phyloP scores from a whole-genome alignment of 2,797 vertebrate species.

The Hylomyscus alleni region DNA sequence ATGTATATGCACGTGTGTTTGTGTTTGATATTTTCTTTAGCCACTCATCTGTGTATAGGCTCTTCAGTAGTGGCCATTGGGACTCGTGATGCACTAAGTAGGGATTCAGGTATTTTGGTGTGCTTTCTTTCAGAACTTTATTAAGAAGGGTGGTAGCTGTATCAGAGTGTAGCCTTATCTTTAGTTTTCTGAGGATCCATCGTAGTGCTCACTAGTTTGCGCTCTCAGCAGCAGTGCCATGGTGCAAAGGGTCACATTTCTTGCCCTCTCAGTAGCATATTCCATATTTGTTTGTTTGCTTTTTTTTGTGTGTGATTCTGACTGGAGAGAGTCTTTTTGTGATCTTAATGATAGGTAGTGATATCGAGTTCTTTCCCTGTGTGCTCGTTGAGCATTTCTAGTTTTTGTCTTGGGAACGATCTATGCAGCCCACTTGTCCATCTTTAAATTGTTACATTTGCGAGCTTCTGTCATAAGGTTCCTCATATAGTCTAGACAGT shows the following conservation, averaged over 20 bases:
- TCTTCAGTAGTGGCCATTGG: background rate
- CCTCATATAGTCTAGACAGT: background rate
- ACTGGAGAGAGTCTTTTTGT: background rate
- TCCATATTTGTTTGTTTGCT: background rate
- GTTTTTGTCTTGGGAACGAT: background rate
- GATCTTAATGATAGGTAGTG: background rate
- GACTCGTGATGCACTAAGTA: background rate
- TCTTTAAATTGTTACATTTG: background rate
- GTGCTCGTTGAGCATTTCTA: background rate
- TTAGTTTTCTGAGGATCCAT: background rate
- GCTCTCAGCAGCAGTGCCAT: background rate
- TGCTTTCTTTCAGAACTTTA: background rate
- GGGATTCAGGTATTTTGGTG: background rate
- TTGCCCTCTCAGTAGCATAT: background rate
- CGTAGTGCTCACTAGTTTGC: background rate
- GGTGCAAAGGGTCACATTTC: background rate
- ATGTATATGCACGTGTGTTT: background rate
- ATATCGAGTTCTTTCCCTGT: background rate
- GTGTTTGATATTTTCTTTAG: background rate
- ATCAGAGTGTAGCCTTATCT: background rate
- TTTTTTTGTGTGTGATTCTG: background rate
- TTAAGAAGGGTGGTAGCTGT: background rate
- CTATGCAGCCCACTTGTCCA: background rate
- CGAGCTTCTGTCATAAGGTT: background rate
- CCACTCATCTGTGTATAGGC: background rate